A percentile compares a stretch with the other conserved stretches of the same genome.
Conservation (phyloP, 2,888 invertebrate genomes). For the Anthophora plumipes region DNA sequence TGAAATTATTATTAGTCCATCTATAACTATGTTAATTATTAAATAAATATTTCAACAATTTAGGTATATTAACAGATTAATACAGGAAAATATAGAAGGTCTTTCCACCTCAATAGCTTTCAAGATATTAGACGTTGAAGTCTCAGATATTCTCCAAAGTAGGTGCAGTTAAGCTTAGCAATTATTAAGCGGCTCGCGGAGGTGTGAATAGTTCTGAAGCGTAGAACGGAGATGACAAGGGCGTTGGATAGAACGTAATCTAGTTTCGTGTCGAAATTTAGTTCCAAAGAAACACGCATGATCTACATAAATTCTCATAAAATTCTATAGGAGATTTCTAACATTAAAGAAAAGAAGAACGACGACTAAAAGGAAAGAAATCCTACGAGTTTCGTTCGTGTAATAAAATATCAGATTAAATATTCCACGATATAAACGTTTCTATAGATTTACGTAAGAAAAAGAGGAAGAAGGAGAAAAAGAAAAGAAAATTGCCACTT, state of each 20-base stretch:
- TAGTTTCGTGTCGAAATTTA: neutral
- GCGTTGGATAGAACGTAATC: neutral
- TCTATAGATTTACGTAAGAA: no score
- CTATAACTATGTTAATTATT: no score
- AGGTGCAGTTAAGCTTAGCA: neutral
- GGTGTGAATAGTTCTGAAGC: neutral
- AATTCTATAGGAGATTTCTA: neutral
- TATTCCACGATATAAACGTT: no score
- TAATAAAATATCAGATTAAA: no score
- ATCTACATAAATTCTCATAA: neutral
- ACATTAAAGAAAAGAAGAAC: neutral
- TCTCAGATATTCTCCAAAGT: neutral
- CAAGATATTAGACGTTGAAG: neutral
- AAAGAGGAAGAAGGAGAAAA: no score
- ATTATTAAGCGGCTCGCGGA: conserved; percentile 10
- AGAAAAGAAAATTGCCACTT: neutral
- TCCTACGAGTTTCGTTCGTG: no score
- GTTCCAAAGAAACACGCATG: neutral
- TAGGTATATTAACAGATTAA: neutral
- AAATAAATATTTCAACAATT: neutral
- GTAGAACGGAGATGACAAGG: conserved; percentile 1
- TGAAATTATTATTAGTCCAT: no score
- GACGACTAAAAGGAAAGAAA: no score
- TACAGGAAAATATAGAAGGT: neutral
- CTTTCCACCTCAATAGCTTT: neutral